Evolutionary conservation across 2,888 invertebrate genomes (phyloP).

Genomic region (Syritta pipiens): DNA sequence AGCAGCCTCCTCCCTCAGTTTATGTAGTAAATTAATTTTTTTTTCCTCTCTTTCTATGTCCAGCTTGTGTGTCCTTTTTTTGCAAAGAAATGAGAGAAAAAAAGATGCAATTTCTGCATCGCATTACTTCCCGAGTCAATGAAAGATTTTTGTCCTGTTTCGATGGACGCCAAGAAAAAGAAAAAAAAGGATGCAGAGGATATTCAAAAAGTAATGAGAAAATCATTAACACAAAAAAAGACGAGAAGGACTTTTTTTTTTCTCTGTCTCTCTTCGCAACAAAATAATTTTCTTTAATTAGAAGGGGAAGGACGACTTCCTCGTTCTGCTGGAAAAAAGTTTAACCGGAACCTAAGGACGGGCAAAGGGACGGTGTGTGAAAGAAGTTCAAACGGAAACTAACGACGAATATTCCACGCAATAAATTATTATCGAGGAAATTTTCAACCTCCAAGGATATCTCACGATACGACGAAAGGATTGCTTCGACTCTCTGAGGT

Average conservation of each 20-base stretch:
- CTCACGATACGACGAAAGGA: conserved; percentile 38
- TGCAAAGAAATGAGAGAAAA: too few relatives aligned
- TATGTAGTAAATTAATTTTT: conserved; percentile 60
- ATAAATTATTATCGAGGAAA: conserved; percentile 60
- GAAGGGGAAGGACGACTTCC: conserved; percentile 18
- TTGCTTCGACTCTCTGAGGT: background rate
- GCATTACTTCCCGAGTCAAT: conserved; percentile 56
- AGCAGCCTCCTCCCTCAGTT: background rate
- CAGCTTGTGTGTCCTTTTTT: conserved; percentile 2
- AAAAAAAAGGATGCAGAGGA: background rate
- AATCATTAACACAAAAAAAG: conserved; percentile 58
- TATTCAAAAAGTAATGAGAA: conserved; percentile 66
- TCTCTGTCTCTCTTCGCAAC: too few relatives aligned
- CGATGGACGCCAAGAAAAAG: background rate
- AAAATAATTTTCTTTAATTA: conserved; percentile 68
- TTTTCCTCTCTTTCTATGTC: conserved; percentile 19
- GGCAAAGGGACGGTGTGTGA: background rate
- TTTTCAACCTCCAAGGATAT: conserved; percentile 35
- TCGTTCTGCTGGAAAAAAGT: background rate
- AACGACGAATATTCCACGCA: conserved; percentile 20
- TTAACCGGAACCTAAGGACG: background rate
- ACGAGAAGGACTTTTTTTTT: background rate
- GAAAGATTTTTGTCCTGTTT: conserved; percentile 43
- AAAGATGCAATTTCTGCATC: conserved; percentile 66
- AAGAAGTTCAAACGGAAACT: conserved; percentile 14